Evolutionary conservation across 2,888 invertebrate species (phyloP).

Genomic region (Trissolcus brochymenae): DNA sequence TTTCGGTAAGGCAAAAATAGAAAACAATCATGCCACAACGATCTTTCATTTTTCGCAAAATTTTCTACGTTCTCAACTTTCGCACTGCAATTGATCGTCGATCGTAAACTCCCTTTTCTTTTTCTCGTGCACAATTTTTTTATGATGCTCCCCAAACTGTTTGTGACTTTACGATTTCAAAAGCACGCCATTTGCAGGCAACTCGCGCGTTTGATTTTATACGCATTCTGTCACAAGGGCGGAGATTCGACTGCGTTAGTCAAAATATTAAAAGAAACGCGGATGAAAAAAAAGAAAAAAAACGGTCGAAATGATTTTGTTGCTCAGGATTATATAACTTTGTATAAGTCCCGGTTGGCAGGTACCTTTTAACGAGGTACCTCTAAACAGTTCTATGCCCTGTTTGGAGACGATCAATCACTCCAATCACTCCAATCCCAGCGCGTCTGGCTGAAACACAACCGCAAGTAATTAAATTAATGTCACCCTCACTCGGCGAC

Average conservation of each 20-base stretch:
- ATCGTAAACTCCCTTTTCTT: conserved; percentile 17
- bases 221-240: neutral
- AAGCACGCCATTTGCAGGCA: conserved; percentile 25
- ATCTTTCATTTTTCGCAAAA: neutral
- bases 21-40: neutral
- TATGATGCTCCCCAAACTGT: conserved; percentile 23
- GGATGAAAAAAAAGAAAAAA: neutral
- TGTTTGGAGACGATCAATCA: conserved; percentile 41
- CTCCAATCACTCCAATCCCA: conserved; percentile 34
- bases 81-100: conserved; percentile 25
- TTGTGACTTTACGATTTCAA: conserved; percentile 25
- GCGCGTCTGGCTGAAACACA: conserved; percentile 28
- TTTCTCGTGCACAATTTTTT: conserved; percentile 16
- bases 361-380: no score
- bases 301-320: no score
- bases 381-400: conserved; percentile 8
- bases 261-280: neutral
- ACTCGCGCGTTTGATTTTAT: neutral
- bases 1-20: neutral
- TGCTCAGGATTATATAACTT: no score
- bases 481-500: conserved; percentile 20
- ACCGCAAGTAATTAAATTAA: conserved; percentile 46
- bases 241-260: neutral
- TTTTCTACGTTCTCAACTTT: neutral
- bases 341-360: no score